Percentiles rank a stretch among this genome's conserved stretches.
These are phyloP conservation scores for Eupithecia subfuscata DNA, from an alignment of 2,888 invertebrate genomes.

Conservation along the genomic window DNA sequence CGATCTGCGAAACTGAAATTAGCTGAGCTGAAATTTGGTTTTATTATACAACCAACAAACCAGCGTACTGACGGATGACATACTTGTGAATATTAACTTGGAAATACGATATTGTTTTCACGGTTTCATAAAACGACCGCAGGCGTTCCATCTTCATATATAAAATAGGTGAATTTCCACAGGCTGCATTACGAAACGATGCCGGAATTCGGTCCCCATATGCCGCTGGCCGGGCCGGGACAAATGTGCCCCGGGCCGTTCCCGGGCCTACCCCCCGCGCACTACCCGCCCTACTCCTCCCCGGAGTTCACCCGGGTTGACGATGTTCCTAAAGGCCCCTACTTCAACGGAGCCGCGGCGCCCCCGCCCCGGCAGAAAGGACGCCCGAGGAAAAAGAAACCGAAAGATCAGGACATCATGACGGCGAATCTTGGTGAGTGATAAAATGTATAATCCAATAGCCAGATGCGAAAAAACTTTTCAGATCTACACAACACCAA, in stretches of 20 bases:
- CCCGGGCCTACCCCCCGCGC: constrained; percentile 75
- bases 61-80: too few species aligned
- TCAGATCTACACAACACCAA: neutral
- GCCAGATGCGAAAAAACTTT: constrained; percentile 8
- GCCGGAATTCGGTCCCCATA: constrained; percentile 83
- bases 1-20: too few species aligned
- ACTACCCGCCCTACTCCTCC: constrained; percentile 84
- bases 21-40: too few species aligned
- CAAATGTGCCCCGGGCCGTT: constrained; percentile 84
- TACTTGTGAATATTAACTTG: too few species aligned
- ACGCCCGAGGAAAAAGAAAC: constrained; percentile 95
- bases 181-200: constrained; percentile 82
- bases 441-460: neutral
- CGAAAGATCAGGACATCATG: constrained; percentile 94
- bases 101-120: too few species aligned
- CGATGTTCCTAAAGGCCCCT: constrained; percentile 81
- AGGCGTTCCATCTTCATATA: neutral
- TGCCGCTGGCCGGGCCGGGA: constrained; percentile 84
- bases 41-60: too few species aligned
- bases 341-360: constrained; percentile 83
- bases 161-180: constrained; percentile 33
- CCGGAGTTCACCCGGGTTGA: constrained; percentile 83
- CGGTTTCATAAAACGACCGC: neutral
- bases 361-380: constrained; percentile 95
- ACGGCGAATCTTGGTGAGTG: constrained; percentile 92